Evolutionary conservation across 30 jellyfish, hydroid and myxozoan species (phyloP), one percentile per base, ranked within the genome.

Genomic region (Turritopsis rubra): DNA sequence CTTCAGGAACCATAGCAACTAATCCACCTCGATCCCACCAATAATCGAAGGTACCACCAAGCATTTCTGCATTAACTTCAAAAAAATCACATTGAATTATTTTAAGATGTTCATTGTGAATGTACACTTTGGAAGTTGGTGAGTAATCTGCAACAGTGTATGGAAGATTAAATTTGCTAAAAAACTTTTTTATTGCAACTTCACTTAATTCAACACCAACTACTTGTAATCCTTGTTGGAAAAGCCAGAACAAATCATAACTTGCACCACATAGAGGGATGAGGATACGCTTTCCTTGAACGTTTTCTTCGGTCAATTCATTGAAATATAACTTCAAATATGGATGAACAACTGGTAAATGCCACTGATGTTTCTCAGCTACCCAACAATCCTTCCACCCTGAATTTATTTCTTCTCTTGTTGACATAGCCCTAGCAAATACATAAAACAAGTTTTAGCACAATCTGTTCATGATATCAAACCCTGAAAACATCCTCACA

Each of bases 211-310:
- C 97, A 19, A 90, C 97, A 23, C 97, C 97, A 68, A 87, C 84
- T 7, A 86, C 97, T 18, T 28, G 20, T 52, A 86, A 89, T 31
- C 97, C 97, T 79, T 83, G 72, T 18, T 90, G 88, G 65, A 1
- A 78, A 23, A 52, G 84, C 97, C 97, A 90, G 28, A 24, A 66
- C 95, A 90, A 73, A 65, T 90, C 97, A 20, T 85, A 24, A 18
- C 95, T 28, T 85, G 84, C 84, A 21, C 97, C 97, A 81, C 97
- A 90, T 4, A 90, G 78, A 21, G 97, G 97, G 29, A 90, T 88
- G 30, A 85, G 28, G 26, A 90, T 73, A 21, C 87, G 86, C 65
- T 74, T 77, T 22, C 60, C 73, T 0, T 80, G 54, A 1, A 66
- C 89, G 28, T 73, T 54, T 13, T 79, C 87, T 23, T 31, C 96